Evolutionary conservation across 2,888 invertebrate species (phyloP).

Genomic region (Metalampra italica): DNA sequence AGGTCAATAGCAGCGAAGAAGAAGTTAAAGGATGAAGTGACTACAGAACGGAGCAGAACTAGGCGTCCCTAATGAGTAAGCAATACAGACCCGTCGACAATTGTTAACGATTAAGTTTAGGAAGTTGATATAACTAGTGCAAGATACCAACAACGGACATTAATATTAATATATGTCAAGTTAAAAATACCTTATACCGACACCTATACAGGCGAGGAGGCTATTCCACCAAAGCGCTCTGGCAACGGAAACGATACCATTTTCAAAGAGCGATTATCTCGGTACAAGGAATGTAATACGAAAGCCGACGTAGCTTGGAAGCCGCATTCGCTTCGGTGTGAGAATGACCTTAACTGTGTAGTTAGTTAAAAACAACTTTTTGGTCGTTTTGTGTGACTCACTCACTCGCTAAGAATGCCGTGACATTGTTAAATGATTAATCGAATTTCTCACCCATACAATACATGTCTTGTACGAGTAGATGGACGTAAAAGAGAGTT

Average conservation of each 20-base stretch:
- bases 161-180: neutral
- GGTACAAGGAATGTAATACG: neutral
- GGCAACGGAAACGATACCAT: neutral
- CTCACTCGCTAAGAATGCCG: neutral
- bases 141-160: too few relatives aligned
- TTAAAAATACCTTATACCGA: too few relatives aligned
- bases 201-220: too few relatives aligned
- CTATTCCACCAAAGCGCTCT: neutral
- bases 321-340: conserved; percentile 1
- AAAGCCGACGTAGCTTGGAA: neutral
- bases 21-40: too few relatives aligned
- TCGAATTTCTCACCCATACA: conserved; percentile 15
- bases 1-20: too few relatives aligned
- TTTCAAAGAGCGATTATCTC: neutral
- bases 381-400: neutral
- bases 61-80: too few relatives aligned
- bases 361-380: neutral
- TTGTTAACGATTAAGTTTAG: too few relatives aligned
- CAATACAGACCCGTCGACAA: too few relatives aligned
- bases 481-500: conserved; percentile 3
- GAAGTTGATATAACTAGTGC: too few relatives aligned
- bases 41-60: too few relatives aligned
- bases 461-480: conserved; percentile 3
- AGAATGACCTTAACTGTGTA: neutral
- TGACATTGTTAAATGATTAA: conserved; percentile 7